A percentile compares a stretch with the other conserved stretches of the same genome.
Conservation (phyloP, 2,113 vertebrate species). For the Rallus limicola region DNA sequence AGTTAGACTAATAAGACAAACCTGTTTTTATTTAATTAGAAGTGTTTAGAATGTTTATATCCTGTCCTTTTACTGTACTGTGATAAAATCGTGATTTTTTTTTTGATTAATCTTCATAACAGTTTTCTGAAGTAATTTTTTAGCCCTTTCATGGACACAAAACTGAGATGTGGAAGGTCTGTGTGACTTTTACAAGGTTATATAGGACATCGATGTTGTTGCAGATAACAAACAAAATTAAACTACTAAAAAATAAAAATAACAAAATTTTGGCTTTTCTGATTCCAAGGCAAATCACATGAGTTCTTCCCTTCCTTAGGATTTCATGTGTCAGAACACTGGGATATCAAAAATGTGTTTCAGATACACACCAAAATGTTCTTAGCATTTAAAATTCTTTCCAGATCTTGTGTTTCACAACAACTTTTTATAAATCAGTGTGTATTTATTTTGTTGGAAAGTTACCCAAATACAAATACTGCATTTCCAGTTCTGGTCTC, state of each 20-base stretch:
- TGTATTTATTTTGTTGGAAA: constrained; percentile 30
- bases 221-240: background rate
- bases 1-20: background rate
- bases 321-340: background rate
- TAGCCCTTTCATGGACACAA: background rate
- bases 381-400: background rate
- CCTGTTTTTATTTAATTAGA: background rate
- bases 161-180: background rate
- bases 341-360: background rate
- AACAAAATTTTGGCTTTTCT: background rate
- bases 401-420: background rate
- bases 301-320: background rate
- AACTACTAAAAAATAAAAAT: background rate
- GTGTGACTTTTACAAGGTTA: background rate
- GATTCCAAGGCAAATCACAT: background rate
- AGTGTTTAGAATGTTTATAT: background rate
- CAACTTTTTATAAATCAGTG: background rate
- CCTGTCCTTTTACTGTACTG: background rate
- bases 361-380: background rate
- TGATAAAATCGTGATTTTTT: background rate
- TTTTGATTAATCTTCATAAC: background rate
- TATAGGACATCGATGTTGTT: background rate
- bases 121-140: background rate
- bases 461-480: constrained; percentile 7
- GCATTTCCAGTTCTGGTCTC: constrained; percentile 9